phyloP scores from a whole-genome alignment of 2,797 vertebrate species.

The Sebastes aleutianus region DNA sequence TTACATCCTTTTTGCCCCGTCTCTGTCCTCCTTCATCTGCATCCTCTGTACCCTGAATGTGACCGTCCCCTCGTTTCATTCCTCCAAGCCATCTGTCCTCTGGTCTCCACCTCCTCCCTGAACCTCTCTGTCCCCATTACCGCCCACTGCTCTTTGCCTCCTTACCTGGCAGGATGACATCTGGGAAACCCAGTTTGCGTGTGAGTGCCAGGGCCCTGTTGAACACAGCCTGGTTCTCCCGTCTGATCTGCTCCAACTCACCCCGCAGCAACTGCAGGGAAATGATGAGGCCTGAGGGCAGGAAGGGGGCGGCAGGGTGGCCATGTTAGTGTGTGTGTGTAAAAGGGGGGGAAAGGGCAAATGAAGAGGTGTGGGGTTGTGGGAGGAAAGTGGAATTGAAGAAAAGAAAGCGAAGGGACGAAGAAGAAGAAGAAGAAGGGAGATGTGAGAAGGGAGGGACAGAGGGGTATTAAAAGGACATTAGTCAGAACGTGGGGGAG shows the following conservation, averaged over 20 bases:
- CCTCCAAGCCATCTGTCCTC: conserved; percentile 50
- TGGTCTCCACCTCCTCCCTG: conserved; percentile 22
- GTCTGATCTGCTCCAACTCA: conserved; percentile 96
- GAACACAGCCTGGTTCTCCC: conserved; percentile 96
- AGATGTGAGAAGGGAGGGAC: conserved; percentile 36
- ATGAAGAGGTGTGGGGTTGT: conserved; percentile 27
- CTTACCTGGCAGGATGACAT: conserved; percentile 99
- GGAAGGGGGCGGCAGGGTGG: not conserved
- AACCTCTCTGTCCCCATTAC: conserved; percentile 16
- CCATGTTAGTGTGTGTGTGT: not conserved
- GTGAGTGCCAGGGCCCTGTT: conserved; percentile 95
- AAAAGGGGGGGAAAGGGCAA: conserved; percentile 8
- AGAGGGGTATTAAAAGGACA: conserved; percentile 71
- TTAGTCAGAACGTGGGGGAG: conserved; percentile 75
- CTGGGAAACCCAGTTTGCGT: conserved; percentile 96
- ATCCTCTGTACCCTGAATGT: conserved; percentile 12
- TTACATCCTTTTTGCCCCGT: not conserved
- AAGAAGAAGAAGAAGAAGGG: conserved; percentile 28
- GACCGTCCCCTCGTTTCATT: conserved; percentile 42
- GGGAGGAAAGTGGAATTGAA: conserved; percentile 29
- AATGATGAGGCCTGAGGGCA: conserved; percentile 90
- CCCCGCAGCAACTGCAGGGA: conserved; percentile 96
- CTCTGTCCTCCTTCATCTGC: conserved; percentile 16
- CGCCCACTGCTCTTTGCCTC: conserved; percentile 31
- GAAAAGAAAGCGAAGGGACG: conserved; percentile 16